These are phyloP conservation scores for Mechanitis mazaeus DNA, from an alignment of 2,888 invertebrate species.

Conservation along the genomic window DNA sequence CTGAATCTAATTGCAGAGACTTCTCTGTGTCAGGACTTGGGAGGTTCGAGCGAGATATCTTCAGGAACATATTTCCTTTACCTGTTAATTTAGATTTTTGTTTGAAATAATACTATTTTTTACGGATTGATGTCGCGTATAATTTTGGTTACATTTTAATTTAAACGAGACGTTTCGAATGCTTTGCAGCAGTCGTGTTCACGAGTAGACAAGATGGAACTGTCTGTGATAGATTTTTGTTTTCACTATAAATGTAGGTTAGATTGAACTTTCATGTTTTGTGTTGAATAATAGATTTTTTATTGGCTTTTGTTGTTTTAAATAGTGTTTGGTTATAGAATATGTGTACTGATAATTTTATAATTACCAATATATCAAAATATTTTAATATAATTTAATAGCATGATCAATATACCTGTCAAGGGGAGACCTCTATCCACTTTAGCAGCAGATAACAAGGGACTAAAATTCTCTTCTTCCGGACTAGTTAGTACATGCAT, in stretches of 20 bases:
- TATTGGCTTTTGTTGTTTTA: no score
- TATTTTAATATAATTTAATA: neutral
- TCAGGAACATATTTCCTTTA: constrained; percentile 63
- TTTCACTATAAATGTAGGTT: no score
- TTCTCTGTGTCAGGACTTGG: constrained; percentile 69
- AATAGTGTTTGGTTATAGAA: no score
- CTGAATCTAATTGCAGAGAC: constrained; percentile 55
- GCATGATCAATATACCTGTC: constrained; percentile 51
- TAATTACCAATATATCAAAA: neutral
- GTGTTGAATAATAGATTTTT: no score
- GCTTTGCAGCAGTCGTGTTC: no score
- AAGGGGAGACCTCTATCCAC: constrained; percentile 68
- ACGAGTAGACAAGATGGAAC: no score
- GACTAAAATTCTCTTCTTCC: constrained; percentile 57
- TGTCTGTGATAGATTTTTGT: no score
- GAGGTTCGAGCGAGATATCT: constrained; percentile 56
- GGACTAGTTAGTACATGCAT: constrained; percentile 62
- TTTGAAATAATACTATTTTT: neutral
- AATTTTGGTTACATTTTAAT: no score
- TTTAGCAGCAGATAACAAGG: constrained; percentile 48
- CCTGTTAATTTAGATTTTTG: constrained; percentile 38
- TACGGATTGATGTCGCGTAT: no score
- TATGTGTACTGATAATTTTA: neutral
- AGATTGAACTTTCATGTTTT: no score
- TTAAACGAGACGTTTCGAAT: no score